Evolutionary conservation across 2,113 vertebrate genomes (phyloP), one percentile per base, ranked within the genome.

Genomic region (Pterocles burchelli): DNA sequence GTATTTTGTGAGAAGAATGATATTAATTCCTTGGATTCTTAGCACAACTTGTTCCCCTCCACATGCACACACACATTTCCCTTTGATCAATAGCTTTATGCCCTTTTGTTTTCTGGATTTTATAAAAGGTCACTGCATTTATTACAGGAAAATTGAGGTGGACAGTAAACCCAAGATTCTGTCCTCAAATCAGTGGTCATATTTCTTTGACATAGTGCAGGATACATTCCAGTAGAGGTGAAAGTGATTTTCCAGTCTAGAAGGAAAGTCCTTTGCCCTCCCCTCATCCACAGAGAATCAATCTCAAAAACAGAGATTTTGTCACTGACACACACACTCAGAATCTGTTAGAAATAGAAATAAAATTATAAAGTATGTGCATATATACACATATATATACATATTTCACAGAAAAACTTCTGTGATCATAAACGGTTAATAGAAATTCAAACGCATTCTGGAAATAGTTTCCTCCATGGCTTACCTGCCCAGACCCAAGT

Each of bases 121-220:
- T 97, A 43, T 75, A 97, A 89, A 55, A 96, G 66, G 85, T 96
- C 90, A 93, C 68, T 89, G 77, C 17, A 84, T 58, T 93, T 95
- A 89, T 90, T 75, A 91, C 73, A 90, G 94, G 75, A 95, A 95
- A 94, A 93, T 51, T 87, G 52, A 88, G 73, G 46, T 28, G 51
- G 89, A 96, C 84, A 96, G 65, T 71, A 93, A 75, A 73, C 80
- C 93, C 68, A 28, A 72, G 73, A 96, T 73, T 43, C 36, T 78
- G 38, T 55, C 31, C 70, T 82, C 75, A 90, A 59, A 28, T 96
- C 68, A 94, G 19, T 72, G 72, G 87, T 93, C 21, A 9, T 68
- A 89, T 96, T 96, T 96, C 52, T 96, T 97, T 87, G 88, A 75
- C 48, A 78, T 33, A 90, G 83, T 74, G 33, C 74, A 85, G 90